Evolutionary conservation across 2,113 vertebrate species (phyloP).

Genomic region (Speoplatyrhinus poulsoni): DNA sequence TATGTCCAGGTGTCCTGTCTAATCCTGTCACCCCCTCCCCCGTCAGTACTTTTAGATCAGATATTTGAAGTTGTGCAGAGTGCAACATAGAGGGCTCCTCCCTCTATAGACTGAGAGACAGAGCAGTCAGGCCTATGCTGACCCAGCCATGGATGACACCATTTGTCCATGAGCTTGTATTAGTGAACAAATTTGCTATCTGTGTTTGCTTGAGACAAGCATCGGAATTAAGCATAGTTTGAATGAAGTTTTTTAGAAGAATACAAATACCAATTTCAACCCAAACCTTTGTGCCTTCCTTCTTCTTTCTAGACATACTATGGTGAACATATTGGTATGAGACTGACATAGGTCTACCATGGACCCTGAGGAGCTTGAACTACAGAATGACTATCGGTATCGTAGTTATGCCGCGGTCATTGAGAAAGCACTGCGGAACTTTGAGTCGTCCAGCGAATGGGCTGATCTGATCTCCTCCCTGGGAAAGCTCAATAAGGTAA

Average conservation of each 20-base stretch:
- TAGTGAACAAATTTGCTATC: constrained; percentile 50
- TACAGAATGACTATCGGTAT: constrained; percentile 93
- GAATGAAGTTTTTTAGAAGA: background rate
- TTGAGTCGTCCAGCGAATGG: constrained; percentile 98
- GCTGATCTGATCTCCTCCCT: constrained; percentile 97
- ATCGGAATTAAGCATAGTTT: constrained; percentile 16
- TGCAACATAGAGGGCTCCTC: constrained; percentile 14
- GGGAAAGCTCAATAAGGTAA: constrained; percentile 98
- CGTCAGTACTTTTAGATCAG: background rate
- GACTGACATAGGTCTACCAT: constrained; percentile 73
- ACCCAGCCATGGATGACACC: constrained; percentile 45
- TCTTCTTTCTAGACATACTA: constrained; percentile 16
- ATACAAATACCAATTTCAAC: background rate
- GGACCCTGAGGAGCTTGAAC: constrained; percentile 92
- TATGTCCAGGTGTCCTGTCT: constrained; percentile 53
- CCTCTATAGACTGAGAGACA: constrained; percentile 20
- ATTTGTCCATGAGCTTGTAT: constrained; percentile 37
- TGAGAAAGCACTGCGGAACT: constrained; percentile 95
- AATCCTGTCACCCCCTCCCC: constrained; percentile 46
- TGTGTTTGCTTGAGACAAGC: constrained; percentile 39
- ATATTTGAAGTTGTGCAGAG: background rate
- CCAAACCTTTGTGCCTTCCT: background rate
- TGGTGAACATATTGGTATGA: constrained; percentile 71
- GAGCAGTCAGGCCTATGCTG: constrained; percentile 28
- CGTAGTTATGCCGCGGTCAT: constrained; percentile 89